Percentiles rank a stretch among this genome's conserved stretches.
Evolutionary conservation across 1,140 invertebrate species (phyloP).

Genomic region (Zaprionus capensis): DNA sequence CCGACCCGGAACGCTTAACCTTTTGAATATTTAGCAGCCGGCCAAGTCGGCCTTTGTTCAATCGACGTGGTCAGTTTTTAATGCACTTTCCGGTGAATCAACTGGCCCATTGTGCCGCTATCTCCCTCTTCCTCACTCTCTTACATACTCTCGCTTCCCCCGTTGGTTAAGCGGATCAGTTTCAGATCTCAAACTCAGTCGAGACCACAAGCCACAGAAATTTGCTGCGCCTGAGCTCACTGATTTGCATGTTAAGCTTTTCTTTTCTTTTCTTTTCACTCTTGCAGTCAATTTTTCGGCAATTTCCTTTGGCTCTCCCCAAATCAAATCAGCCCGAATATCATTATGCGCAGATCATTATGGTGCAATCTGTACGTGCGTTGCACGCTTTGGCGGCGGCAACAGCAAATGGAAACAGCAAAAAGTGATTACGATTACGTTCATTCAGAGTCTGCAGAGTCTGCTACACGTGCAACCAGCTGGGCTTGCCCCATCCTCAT

Average conservation of each 20-base stretch:
- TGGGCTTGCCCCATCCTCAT: conserved; percentile 25
- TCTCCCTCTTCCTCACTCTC: conserved; percentile 11
- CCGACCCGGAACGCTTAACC: conserved; percentile 60
- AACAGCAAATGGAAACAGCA: conserved; percentile 1
- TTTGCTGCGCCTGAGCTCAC: conserved; percentile 23
- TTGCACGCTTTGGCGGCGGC: conserved; percentile 61
- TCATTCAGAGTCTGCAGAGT: conserved; percentile 3
- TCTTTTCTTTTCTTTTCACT: neutral
- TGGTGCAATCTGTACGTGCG: conserved; percentile 61
- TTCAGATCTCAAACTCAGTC: conserved; percentile 23
- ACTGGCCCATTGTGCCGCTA: neutral
- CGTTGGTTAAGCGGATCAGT: conserved; percentile 70
- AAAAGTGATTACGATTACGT: conserved; percentile 51
- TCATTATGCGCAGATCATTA: conserved; percentile 31
- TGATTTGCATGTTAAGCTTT: conserved; percentile 61
- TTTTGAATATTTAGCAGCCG: conserved; percentile 62
- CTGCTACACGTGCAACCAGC: conserved; percentile 7
- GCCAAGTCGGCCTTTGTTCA: conserved; percentile 20
- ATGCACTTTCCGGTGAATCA: conserved; percentile 69
- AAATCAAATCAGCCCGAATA: conserved; percentile 20
- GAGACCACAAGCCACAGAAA: conserved; percentile 6
- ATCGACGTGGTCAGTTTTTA: conserved; percentile 51
- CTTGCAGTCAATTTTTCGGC: conserved; percentile 38
- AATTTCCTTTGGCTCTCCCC: conserved; percentile 55
- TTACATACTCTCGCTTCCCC: neutral